Conservation (phyloP, 2,113 vertebrate genomes). For the Melanocharis versteri region DNA sequence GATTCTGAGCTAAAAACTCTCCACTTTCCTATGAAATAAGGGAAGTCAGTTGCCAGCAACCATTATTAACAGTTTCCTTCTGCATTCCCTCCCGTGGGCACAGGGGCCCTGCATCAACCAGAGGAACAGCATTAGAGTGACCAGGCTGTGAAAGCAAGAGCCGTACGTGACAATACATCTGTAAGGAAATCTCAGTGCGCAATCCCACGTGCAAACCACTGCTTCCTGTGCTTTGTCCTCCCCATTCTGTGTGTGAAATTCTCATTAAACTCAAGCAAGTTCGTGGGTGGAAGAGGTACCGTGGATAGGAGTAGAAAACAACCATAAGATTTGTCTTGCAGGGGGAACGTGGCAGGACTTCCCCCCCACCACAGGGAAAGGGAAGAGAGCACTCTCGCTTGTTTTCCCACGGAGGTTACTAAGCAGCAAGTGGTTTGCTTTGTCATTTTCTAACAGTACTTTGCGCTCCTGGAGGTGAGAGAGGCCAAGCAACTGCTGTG, state of each 20-base stretch:
- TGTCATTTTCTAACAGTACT: not conserved
- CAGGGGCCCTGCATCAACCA: not conserved
- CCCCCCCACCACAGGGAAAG: not conserved
- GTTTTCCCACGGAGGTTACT: not conserved
- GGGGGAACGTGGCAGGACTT: not conserved
- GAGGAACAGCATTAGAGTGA: not conserved
- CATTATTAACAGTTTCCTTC: not conserved
- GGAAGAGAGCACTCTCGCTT: not conserved
- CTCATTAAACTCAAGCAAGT: not conserved
- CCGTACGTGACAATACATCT: fast-evolving
- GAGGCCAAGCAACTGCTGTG: not conserved
- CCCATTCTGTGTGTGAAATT: not conserved
- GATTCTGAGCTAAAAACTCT: not conserved
- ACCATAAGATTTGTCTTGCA: fast-evolving
- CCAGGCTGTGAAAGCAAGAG: not conserved
- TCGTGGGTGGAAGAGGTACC: not conserved
- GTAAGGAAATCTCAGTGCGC: not conserved
- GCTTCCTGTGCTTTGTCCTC: not conserved
- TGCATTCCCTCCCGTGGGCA: fast-evolving
- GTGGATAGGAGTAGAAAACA: not conserved
- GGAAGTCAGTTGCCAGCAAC: not conserved
- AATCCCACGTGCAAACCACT: not conserved
- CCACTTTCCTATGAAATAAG: not conserved
- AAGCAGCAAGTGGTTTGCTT: not conserved
- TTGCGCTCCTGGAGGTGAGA: not conserved